Evolutionary conservation across 2,888 invertebrate genomes (phyloP).

Genomic region (Ypsolopha scabrella): DNA sequence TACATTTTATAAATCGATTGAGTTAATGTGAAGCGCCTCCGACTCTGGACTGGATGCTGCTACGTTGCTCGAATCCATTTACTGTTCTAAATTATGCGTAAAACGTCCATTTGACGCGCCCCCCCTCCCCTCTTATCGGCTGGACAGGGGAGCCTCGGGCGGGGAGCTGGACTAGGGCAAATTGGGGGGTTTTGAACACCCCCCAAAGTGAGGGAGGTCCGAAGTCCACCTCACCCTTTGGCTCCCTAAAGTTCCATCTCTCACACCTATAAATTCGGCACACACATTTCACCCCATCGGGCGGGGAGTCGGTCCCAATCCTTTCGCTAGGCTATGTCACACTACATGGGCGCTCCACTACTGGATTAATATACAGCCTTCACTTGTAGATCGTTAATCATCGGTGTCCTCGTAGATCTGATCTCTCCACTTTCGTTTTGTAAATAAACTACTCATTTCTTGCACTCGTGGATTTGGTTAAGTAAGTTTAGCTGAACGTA

Average conservation of each 20-base stretch:
- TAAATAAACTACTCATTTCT: no score
- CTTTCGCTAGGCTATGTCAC: constrained; percentile 65
- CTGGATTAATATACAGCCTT: constrained; percentile 68
- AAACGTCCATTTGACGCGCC: constrained; percentile 71
- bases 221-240: constrained; percentile 70
- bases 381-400: constrained; percentile 64
- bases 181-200: constrained; percentile 52
- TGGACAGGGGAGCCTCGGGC: constrained; percentile 66
- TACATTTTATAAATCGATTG: not conserved
- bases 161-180: constrained; percentile 69
- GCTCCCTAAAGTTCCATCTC: constrained; percentile 70
- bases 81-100: constrained; percentile 72
- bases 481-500: no score
- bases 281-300: constrained; percentile 65
- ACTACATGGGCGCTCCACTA: constrained; percentile 59
- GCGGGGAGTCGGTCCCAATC: constrained; percentile 59
- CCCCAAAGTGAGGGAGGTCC: constrained; percentile 61
- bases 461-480: no score
- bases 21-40: constrained; percentile 25
- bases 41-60: constrained; percentile 44
- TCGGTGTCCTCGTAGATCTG: constrained; percentile 33
- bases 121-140: constrained; percentile 70
- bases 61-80: constrained; percentile 69
- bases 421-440: no score
- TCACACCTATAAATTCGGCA: constrained; percentile 71